Conservation (phyloP, 2,113 vertebrate genomes). For the Australoheros scitulus region DNA sequence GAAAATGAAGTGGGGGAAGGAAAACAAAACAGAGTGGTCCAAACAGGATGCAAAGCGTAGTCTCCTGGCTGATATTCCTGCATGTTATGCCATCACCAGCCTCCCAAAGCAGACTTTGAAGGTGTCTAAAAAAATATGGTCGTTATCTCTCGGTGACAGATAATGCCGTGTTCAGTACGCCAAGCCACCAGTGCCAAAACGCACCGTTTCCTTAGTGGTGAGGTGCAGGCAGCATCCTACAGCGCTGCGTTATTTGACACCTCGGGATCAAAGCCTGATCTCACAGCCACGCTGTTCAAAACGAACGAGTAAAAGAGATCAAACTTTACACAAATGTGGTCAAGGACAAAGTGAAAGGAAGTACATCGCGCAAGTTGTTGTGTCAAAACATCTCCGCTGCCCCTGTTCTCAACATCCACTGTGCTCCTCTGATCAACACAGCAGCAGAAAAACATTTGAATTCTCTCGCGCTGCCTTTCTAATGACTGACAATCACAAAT, state of each 20-base stretch:
- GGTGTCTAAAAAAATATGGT: neutral
- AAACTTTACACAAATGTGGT: too few relatives aligned
- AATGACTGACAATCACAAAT: neutral
- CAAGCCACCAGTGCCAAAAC: neutral
- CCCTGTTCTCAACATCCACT: too few relatives aligned
- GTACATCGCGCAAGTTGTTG: accelerated
- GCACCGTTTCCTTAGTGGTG: neutral
- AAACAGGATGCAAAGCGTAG: neutral
- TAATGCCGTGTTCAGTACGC: neutral
- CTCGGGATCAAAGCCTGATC: too few relatives aligned
- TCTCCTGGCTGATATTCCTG: neutral
- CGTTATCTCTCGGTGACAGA: neutral
- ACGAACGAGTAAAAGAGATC: neutral
- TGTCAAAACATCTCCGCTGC: neutral
- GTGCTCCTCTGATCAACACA: neutral
- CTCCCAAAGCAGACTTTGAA: neutral
- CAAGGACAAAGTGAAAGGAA: neutral
- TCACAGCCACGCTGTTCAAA: neutral
- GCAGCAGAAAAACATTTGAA: neutral
- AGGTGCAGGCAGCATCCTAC: neutral
- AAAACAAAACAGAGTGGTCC: neutral
- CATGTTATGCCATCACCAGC: neutral
- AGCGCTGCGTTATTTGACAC: neutral
- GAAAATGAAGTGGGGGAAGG: neutral
- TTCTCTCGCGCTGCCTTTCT: neutral